Evolutionary conservation across 2,113 vertebrate species (phyloP), one percentile per base, ranked within the genome.

Genomic region (Oreochromis aureus): DNA sequence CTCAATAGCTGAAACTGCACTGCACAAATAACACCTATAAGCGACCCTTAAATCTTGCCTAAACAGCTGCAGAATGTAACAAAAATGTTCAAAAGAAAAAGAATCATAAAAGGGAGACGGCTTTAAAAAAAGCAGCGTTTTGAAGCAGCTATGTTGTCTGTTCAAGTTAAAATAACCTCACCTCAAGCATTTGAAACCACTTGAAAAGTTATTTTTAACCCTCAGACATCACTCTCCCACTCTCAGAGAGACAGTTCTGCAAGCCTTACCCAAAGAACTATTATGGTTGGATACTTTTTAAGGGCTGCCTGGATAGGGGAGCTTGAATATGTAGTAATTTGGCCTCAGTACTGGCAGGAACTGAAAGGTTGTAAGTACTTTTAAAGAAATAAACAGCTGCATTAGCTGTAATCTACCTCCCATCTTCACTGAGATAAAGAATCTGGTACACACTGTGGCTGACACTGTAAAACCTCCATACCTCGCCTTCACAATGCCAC

Each of bases 201-300:
- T 88, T 93, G 79, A 59, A 91, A 82, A 90, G 91, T 91, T 94
- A 91, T 93, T 94, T 94, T 94, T 94, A 93, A 69, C 86, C 78
- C 81, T 87, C 30, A 59, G 55, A 85, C 91, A 85, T 91, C 90
- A 86, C 81, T 84, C 58, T 81, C 51, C 63, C 22, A 11, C 88
- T 73, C 53, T 63, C 34, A 56, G 27, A 84, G 46, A 22, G 89
- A 91, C 91, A 83, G 90, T 36, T 92, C 71, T 85, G 81, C 66
- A 55, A 84, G 59, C 82, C 73, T 91, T 79, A 86, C 32, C 83
- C 80, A 87, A 80, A 80, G 46, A 91, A 86, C 69, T 86, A 80
- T 93, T 93, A 90, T 90, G 89, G 81, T 73, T 92, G 48, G 84
- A 93, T 84, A 73, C 56, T 73, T 85, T 90, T 90, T 90, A 83